These are phyloP conservation scores for Microcebus jonahi DNA, from an alignment of 2,113 vertebrate genomes.

Conservation along the genomic window DNA sequence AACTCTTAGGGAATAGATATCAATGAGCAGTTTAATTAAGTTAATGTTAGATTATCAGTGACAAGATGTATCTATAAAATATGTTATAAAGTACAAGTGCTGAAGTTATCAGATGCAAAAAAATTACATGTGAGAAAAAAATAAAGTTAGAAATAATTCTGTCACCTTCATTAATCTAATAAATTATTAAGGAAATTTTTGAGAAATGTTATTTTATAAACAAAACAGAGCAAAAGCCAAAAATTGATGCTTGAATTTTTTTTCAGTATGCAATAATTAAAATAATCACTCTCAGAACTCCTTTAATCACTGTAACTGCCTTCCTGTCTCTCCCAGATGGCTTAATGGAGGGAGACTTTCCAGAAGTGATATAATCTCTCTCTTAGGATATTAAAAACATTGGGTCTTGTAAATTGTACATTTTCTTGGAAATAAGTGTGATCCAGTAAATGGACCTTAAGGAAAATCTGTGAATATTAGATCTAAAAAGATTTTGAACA, in stretches of 20 bases:
- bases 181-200: background rate
- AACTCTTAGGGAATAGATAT: background rate
- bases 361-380: background rate
- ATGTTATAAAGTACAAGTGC: background rate
- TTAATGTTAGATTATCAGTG: background rate
- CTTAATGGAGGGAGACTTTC: background rate
- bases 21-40: background rate
- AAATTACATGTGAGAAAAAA: conserved; percentile 5
- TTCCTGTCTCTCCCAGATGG: background rate
- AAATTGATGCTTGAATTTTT: background rate
- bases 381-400: background rate
- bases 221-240: background rate
- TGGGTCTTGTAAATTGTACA: background rate
- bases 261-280: background rate
- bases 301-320: background rate
- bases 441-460: background rate
- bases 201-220: background rate
- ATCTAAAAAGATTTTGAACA: background rate
- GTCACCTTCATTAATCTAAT: background rate
- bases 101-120: background rate
- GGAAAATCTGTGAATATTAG: background rate
- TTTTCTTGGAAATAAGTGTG: conserved; percentile 38
- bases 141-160: background rate
- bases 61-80: background rate
- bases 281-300: background rate